Conservation (phyloP, 92 coral and sea anemone genomes). For the Parazoanthus darwini region DNA sequence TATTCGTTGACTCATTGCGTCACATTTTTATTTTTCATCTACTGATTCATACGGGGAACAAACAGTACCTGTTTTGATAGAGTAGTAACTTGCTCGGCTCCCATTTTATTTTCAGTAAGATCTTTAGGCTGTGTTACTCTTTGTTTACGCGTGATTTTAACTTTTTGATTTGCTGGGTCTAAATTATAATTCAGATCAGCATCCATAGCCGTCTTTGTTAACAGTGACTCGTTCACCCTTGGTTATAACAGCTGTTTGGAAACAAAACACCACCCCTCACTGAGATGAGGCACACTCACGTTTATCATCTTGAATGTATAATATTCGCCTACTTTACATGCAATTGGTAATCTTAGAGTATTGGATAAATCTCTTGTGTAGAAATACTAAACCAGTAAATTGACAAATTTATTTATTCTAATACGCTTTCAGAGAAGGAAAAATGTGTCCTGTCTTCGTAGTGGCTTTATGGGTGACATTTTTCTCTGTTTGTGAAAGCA, state of each 20-base stretch:
- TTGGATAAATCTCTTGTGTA: neutral
- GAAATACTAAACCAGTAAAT: neutral
- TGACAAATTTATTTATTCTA: neutral
- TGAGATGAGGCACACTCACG: neutral
- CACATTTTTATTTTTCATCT: neutral
- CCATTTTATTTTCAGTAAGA: too few species aligned
- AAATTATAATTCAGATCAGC: neutral
- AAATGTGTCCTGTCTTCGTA: neutral
- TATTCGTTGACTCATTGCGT: neutral
- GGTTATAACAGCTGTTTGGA: neutral
- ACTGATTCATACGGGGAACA: neutral
- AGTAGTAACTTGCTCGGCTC: too few species aligned
- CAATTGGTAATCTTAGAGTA: neutral
- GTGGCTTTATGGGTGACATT: neutral
- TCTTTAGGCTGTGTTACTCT: neutral
- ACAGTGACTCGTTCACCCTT: neutral
- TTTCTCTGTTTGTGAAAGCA: neutral
- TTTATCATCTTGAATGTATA: neutral
- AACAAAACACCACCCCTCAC: neutral
- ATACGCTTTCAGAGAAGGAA: neutral
- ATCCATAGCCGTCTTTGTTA: neutral
- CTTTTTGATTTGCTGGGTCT: neutral
- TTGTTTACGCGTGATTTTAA: neutral
- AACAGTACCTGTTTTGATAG: neutral
- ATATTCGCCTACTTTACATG: neutral